Percentiles rank a stretch among this genome's conserved stretches.
Conservation (phyloP, 2,797 vertebrate genomes). For the Pelobates cultripes region DNA sequence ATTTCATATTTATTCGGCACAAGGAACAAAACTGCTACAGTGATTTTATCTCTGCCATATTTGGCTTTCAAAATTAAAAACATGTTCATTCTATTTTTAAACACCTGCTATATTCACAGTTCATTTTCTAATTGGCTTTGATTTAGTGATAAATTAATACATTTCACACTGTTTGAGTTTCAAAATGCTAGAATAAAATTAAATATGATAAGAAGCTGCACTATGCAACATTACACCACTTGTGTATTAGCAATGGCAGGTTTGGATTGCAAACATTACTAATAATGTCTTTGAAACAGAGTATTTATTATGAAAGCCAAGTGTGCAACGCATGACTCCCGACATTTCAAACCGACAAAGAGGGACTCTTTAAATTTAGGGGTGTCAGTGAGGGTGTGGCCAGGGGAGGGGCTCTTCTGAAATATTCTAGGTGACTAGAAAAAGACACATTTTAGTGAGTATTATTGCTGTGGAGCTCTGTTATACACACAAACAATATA, state of each 20-base stretch:
- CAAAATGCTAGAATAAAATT: slow-evolving; percentile 49
- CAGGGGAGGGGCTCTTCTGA: too few relatives aligned
- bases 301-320: neutral
- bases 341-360: too few relatives aligned
- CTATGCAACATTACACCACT: slow-evolving; percentile 36
- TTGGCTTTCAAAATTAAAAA: slow-evolving; percentile 45
- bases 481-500: too few relatives aligned
- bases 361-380: too few relatives aligned
- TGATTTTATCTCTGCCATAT: slow-evolving; percentile 27
- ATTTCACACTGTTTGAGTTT: slow-evolving; percentile 48
- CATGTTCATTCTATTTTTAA: slow-evolving; percentile 54
- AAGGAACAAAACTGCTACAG: slow-evolving; percentile 11
- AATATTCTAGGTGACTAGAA: too few relatives aligned
- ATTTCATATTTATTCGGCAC: slow-evolving; percentile 19
- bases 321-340: too few relatives aligned
- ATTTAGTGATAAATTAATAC: slow-evolving; percentile 50
- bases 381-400: too few relatives aligned
- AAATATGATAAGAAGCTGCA: slow-evolving; percentile 51
- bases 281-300: slow-evolving; percentile 11
- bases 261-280: neutral
- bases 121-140: slow-evolving; percentile 53
- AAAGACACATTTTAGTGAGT: too few relatives aligned
- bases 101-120: slow-evolving; percentile 47
- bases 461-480: too few relatives aligned
- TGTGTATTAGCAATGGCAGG: slow-evolving; percentile 31